phyloP scores from a whole-genome alignment of 2,888 invertebrate species.

The Sericinus montela region DNA sequence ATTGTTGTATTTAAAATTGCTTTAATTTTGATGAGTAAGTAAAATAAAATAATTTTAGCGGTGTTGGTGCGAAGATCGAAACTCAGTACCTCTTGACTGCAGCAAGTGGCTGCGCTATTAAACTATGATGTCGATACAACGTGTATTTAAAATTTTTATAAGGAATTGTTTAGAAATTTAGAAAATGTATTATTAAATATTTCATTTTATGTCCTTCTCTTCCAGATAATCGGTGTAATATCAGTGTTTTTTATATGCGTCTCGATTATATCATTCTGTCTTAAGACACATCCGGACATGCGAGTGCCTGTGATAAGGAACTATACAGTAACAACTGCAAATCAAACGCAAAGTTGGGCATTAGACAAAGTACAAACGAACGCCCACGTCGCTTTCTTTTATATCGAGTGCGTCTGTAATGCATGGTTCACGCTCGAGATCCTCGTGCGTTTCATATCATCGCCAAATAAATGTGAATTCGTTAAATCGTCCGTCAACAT shows the following conservation, averaged over 20 bases:
- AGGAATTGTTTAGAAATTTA: no score
- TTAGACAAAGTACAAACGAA: conserved; percentile 95
- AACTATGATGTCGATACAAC: no score
- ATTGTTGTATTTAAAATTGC: no score
- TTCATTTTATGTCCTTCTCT: conserved; percentile 33
- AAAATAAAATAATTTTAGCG: no score
- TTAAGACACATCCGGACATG: conserved; percentile 99
- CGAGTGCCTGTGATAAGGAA: conserved; percentile 93
- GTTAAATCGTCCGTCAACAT: conserved; percentile 98
- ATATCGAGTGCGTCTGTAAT: conserved; percentile 98
- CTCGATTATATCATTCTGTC: conserved; percentile 99
- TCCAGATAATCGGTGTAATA: conserved; percentile 97
- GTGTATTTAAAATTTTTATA: no score
- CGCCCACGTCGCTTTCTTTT: conserved; percentile 98
- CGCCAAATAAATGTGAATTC: conserved; percentile 96
- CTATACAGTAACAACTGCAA: conserved; percentile 87
- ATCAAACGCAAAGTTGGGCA: conserved; percentile 88
- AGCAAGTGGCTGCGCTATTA: no score
- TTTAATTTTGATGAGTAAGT: no score
- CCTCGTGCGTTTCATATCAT: conserved; percentile 93
- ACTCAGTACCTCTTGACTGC: no score
- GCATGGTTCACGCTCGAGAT: conserved; percentile 99
- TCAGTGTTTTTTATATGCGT: conserved; percentile 99
- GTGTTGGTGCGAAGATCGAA: no score
- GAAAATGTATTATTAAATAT: no score